A percentile compares a stretch with the other conserved stretches of the same genome.
Conservation (phyloP, 2,113 vertebrate species). For the Gavialis gangeticus region DNA sequence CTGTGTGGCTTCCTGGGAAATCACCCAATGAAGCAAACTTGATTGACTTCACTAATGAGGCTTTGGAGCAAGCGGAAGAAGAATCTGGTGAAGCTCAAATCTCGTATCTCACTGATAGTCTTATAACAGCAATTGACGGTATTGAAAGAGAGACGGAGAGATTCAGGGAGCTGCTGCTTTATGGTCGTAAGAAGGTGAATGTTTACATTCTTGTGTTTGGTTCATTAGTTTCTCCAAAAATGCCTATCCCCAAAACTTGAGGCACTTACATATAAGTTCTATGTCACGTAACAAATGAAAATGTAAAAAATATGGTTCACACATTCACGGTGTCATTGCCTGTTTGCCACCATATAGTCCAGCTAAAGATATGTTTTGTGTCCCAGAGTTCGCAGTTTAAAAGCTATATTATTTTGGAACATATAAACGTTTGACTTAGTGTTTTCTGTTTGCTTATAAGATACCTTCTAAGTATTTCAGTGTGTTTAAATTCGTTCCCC, state of each 20-base stretch:
- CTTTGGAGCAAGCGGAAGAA: conserved; percentile 88
- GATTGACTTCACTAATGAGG: conserved; percentile 96
- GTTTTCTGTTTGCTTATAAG: neutral
- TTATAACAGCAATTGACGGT: conserved; percentile 78
- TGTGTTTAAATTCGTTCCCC: neutral
- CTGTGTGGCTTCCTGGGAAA: conserved; percentile 96
- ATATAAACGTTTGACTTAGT: neutral
- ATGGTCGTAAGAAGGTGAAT: conserved; percentile 94
- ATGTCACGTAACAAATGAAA: neutral
- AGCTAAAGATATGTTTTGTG: rapidly evolving
- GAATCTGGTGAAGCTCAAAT: conserved; percentile 90
- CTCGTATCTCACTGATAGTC: conserved; percentile 90
- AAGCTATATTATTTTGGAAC: rapidly evolving
- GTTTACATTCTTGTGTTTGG: neutral
- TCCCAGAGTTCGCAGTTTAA: neutral
- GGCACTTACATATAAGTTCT: neutral
- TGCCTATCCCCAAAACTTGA: neutral
- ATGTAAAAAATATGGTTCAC: neutral
- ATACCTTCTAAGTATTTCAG: neutral
- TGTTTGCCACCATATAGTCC: neutral
- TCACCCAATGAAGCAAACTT: conserved; percentile 96
- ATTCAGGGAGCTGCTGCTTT: conserved; percentile 95
- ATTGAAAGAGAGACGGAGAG: conserved; percentile 91
- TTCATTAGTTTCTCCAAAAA: neutral
- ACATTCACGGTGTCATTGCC: too few relatives aligned